These are phyloP conservation scores for Actenoides hombroni DNA, from an alignment of 2,113 vertebrate species.

Conservation along the genomic window DNA sequence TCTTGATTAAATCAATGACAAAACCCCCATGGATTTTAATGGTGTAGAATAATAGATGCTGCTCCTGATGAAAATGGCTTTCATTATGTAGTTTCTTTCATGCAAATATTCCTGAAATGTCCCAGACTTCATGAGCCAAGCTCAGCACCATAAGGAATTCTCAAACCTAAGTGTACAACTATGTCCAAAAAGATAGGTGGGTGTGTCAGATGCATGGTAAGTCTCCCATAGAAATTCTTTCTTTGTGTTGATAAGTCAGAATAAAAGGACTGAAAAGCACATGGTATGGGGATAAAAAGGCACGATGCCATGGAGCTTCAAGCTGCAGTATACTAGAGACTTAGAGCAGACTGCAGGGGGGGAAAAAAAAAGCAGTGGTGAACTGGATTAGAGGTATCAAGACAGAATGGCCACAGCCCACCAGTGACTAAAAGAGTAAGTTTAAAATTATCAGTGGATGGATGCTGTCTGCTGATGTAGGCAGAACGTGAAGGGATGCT, in stretches of 20 bases:
- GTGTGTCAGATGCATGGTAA: neutral
- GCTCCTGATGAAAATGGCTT: neutral
- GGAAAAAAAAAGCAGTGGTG: neutral
- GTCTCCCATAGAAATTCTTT: neutral
- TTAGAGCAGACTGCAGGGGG: neutral
- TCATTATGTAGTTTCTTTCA: neutral
- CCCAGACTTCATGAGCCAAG: neutral
- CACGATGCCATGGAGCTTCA: neutral
- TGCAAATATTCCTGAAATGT: neutral
- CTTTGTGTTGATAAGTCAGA: neutral
- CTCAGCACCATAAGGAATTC: neutral
- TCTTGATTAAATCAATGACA: neutral
- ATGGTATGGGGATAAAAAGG: neutral
- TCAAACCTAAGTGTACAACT: neutral
- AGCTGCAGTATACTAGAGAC: neutral
- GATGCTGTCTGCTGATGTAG: neutral
- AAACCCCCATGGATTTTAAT: neutral
- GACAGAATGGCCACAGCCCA: neutral
- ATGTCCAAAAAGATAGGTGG: neutral
- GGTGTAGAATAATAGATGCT: neutral
- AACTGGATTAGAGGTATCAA: neutral
- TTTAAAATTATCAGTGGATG: neutral
- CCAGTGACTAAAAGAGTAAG: neutral
- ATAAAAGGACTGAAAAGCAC: neutral
- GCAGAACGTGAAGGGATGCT: constrained; percentile 7